A percentile compares a stretch with the other conserved stretches of the same genome.
phyloP scores from a whole-genome alignment of 2,888 invertebrate species.

The Apodemia mormo region DNA sequence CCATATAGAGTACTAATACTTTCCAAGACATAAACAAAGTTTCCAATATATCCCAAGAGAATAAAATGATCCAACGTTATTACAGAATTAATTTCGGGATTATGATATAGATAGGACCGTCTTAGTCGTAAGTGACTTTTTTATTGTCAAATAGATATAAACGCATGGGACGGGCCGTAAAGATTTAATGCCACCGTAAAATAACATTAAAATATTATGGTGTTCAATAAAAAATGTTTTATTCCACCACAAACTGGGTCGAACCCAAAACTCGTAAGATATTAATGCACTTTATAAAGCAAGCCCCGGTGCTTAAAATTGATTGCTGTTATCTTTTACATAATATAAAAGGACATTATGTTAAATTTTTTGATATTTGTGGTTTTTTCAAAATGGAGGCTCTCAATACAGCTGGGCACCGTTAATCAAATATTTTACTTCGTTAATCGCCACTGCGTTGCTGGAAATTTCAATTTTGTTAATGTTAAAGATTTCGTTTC shows the following conservation, averaged over 20 bases:
- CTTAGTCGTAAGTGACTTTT: slow-evolving; percentile 33
- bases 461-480: too few species aligned
- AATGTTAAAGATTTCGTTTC: too few species aligned
- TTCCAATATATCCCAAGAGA: not conserved
- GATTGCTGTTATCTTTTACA: not conserved
- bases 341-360: not conserved
- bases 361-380: not conserved
- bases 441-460: too few species aligned
- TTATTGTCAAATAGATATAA: slow-evolving; percentile 34
- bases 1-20: too few species aligned
- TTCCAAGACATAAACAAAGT: not conserved
- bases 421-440: not conserved
- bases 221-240: slow-evolving; percentile 37
- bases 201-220: slow-evolving; percentile 39
- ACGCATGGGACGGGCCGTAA: slow-evolving; percentile 34
- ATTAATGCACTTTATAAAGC: slow-evolving; percentile 20
- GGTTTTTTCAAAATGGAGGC: not conserved
- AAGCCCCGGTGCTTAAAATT: not conserved
- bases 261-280: slow-evolving; percentile 28
- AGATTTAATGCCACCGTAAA: slow-evolving; percentile 39
- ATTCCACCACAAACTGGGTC: slow-evolving; percentile 38
- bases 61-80: not conserved
- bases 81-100: slow-evolving; percentile 18
- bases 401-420: not conserved
- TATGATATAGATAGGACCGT: slow-evolving; percentile 15